Conservation (phyloP, 2,113 vertebrate species). For the Pygoscelis antarcticus region DNA sequence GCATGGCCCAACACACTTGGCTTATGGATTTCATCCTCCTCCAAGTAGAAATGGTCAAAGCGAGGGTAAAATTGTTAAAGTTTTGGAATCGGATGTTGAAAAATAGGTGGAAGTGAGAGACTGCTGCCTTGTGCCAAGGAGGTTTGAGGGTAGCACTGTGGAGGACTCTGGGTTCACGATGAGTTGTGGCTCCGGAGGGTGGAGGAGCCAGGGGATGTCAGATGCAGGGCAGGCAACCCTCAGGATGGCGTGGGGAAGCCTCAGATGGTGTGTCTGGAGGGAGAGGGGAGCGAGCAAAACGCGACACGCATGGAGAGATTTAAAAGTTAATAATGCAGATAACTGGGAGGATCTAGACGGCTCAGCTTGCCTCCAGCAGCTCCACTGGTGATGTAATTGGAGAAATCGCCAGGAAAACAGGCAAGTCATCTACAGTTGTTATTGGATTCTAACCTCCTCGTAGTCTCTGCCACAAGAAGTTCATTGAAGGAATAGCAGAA, state of each 20-base stretch:
- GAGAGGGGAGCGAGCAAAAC: not conserved
- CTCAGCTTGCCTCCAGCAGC: not conserved
- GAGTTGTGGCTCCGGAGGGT: not conserved
- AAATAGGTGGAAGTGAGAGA: not conserved
- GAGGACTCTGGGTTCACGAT: rapidly evolving
- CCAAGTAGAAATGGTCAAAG: not conserved
- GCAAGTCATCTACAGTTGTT: not conserved
- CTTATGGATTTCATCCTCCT: not conserved
- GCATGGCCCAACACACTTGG: rapidly evolving
- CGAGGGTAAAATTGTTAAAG: not conserved
- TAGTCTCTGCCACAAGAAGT: not conserved
- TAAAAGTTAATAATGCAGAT: not conserved
- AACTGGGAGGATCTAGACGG: not conserved
- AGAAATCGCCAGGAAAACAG: not conserved
- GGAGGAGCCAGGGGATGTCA: not conserved
- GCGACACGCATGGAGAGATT: not conserved
- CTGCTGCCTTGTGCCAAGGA: not conserved
- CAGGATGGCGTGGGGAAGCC: not conserved
- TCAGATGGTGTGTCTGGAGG: rapidly evolving
- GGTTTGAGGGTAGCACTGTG: not conserved
- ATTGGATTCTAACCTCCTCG: not conserved
- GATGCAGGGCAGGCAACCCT: no score
- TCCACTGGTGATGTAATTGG: not conserved
- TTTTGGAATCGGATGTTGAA: not conserved
- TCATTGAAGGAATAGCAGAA: not conserved